These are phyloP conservation scores for Coregonus ussuriensis DNA, from an alignment of 2,797 vertebrate species.

Conservation along the genomic window DNA sequence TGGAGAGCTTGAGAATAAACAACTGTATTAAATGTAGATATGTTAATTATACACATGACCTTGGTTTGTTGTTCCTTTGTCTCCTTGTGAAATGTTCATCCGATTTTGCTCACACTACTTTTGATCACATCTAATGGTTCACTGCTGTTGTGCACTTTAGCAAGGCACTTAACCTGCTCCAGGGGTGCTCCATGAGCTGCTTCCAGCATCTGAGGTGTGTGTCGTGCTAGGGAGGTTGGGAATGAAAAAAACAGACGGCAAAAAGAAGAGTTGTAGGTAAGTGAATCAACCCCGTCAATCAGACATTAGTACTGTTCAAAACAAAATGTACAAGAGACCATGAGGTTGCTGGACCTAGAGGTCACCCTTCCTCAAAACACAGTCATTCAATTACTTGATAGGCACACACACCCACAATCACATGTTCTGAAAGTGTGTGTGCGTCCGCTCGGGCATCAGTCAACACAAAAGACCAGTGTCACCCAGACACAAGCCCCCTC, in stretches of 20 bases:
- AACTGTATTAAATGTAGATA: conserved; percentile 80
- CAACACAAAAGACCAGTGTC: conserved; percentile 36
- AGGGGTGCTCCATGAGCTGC: no score
- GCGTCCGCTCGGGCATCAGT: not conserved
- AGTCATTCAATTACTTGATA: no score
- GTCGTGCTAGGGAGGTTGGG: no score
- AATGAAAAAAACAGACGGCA: no score
- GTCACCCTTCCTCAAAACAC: not conserved
- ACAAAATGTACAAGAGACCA: not conserved
- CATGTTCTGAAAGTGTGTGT: not conserved
- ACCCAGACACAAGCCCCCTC: conserved; percentile 9
- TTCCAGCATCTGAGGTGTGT: no score
- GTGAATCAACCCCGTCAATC: no score
- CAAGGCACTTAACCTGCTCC: not conserved
- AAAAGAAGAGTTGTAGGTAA: no score
- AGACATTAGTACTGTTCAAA: no score
- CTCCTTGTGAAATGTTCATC: conserved; percentile 37
- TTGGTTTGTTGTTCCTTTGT: conserved; percentile 61
- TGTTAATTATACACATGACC: conserved; percentile 68
- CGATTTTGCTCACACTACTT: not conserved
- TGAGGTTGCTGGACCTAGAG: not conserved
- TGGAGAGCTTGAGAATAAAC: conserved; percentile 53
- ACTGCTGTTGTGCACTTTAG: not conserved
- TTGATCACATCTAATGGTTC: not conserved
- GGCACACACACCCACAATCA: not conserved